Evolutionary conservation across 2,113 vertebrate species (phyloP).

Genomic region (Eclectus roratus): DNA sequence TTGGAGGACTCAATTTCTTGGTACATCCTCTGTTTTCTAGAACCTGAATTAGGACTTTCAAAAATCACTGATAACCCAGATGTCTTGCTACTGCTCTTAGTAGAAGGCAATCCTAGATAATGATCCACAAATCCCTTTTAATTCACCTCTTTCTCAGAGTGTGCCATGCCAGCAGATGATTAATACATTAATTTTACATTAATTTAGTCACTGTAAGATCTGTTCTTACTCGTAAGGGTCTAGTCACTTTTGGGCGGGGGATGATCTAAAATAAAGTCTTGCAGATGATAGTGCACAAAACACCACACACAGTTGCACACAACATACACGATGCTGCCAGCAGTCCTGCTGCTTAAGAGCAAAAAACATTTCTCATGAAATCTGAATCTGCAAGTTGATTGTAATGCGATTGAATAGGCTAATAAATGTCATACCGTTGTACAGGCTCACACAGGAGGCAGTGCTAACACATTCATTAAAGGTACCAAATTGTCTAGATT

Average conservation of each 20-base stretch:
- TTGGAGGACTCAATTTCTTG: background rate
- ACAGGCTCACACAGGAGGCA: background rate
- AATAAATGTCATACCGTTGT: background rate
- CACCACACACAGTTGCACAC: background rate
- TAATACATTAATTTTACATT: background rate
- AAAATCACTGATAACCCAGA: background rate
- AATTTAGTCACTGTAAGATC: background rate
- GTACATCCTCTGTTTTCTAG: background rate
- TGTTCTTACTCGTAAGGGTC: background rate
- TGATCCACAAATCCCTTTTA: slow-evolving; percentile 4
- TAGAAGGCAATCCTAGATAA: background rate
- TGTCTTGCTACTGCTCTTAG: background rate
- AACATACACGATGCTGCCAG: background rate
- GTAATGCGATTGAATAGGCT: background rate
- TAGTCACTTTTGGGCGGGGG: background rate
- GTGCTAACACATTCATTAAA: background rate
- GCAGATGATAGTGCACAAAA: background rate
- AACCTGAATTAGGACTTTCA: background rate
- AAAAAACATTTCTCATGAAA: background rate
- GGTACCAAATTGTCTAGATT: background rate
- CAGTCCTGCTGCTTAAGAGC: background rate
- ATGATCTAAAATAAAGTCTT: background rate
- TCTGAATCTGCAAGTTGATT: background rate
- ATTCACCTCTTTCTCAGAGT: slow-evolving; percentile 19
- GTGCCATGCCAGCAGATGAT: background rate